Percentiles rank a stretch among this genome's conserved stretches.
Conservation (phyloP, 2,888 invertebrate species). For the Tupiocoris notatus region DNA sequence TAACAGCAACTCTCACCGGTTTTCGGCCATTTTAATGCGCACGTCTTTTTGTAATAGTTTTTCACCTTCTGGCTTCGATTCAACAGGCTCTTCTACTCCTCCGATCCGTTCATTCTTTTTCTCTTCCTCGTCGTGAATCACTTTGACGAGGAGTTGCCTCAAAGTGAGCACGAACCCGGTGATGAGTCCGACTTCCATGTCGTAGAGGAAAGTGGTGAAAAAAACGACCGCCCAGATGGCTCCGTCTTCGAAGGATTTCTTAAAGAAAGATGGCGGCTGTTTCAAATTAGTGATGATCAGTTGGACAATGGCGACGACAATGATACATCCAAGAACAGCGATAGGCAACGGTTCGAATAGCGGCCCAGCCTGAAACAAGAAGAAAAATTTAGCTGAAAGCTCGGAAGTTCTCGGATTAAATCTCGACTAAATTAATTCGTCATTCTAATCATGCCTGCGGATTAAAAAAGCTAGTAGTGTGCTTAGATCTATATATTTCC, state of each 20-base stretch:
- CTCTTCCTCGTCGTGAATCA: conserved; percentile 35
- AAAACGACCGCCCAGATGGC: conserved; percentile 41
- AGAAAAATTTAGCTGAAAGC: too few species aligned
- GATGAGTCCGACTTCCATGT: conserved; percentile 42
- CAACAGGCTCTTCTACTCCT: background rate
- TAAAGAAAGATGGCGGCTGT: conserved; percentile 19
- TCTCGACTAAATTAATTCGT: background rate
- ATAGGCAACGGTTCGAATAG: conserved; percentile 43
- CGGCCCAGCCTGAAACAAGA: conserved; percentile 40
- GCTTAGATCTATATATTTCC: too few species aligned
- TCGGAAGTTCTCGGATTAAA: too few species aligned
- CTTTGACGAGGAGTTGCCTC: conserved; percentile 38
- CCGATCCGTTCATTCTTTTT: background rate
- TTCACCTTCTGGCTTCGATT: background rate
- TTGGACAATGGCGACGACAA: conserved; percentile 39
- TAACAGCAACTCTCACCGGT: background rate
- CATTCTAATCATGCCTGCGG: too few species aligned
- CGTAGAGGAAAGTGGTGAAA: conserved; percentile 23
- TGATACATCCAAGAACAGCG: conserved; percentile 44
- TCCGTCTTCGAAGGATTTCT: conserved; percentile 34
- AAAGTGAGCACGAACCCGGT: conserved; percentile 42
- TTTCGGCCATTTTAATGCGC: background rate
- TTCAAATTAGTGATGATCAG: conserved; percentile 40
- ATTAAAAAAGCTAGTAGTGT: too few species aligned
- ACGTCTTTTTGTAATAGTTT: background rate